A percentile compares a stretch with the other conserved stretches of the same genome.
phyloP scores from a whole-genome alignment of 2,113 vertebrate species.

The Willisornis vidua region DNA sequence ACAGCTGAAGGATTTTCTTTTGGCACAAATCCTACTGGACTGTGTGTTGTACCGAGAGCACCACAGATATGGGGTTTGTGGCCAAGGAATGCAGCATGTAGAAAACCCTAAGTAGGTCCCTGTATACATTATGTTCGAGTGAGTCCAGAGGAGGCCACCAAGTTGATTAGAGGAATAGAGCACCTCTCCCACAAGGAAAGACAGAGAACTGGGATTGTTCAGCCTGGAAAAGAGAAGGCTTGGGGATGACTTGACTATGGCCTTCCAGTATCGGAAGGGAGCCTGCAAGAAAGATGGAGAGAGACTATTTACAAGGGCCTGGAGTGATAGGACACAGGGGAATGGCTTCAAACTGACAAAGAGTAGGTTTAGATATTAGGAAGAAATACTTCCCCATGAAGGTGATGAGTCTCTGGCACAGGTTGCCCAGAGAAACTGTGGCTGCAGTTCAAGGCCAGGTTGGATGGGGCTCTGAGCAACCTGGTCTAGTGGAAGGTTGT shows the following conservation, averaged over 20 bases:
- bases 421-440: not conserved
- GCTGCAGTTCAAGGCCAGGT: rapidly evolving
- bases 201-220: not conserved
- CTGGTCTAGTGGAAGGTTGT: rapidly evolving
- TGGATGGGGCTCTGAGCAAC: rapidly evolving
- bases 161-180: not conserved
- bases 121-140: rapidly evolving
- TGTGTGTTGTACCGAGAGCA: not conserved
- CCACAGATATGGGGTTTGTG: not conserved
- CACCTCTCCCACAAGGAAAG: not conserved
- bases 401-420: not conserved
- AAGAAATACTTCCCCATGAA: not conserved
- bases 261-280: not conserved
- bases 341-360: not conserved
- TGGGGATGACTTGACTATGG: not conserved
- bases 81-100: not conserved
- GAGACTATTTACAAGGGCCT: rapidly evolving
- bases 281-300: not conserved
- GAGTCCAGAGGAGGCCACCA: rapidly evolving
- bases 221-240: not conserved
- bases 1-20: not conserved
- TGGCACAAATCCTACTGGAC: not conserved
- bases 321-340: rapidly evolving
- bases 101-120: not conserved
- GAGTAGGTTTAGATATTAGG: rapidly evolving